Evolutionary conservation across 2,888 invertebrate species (phyloP).

Genomic region (Zaprionus lineosus): DNA sequence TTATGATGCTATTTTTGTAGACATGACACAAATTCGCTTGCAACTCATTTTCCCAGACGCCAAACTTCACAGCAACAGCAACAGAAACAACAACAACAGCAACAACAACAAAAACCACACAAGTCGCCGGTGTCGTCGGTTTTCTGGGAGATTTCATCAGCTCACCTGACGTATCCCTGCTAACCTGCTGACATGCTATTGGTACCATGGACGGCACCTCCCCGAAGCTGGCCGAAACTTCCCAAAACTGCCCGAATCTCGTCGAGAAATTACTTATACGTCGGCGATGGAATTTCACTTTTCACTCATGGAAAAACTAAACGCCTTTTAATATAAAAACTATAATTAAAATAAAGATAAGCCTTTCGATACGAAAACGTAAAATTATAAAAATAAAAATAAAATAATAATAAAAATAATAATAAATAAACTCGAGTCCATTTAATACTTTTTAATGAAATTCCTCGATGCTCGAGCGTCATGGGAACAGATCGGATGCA

Average conservation of each 20-base stretch:
- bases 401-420: slow-evolving; percentile 41
- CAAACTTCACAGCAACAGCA: not conserved
- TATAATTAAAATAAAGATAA: slow-evolving; percentile 19
- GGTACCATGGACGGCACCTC: slow-evolving; percentile 30
- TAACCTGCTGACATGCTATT: slow-evolving; percentile 73
- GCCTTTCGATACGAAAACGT: slow-evolving; percentile 2
- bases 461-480: slow-evolving; percentile 37
- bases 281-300: slow-evolving; percentile 64
- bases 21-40: slow-evolving; percentile 30
- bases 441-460: slow-evolving; percentile 69
- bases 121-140: slow-evolving; percentile 1
- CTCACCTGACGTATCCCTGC: slow-evolving; percentile 71
- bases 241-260: no score
- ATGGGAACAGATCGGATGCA: slow-evolving; percentile 56
- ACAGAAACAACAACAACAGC: slow-evolving; percentile 5
- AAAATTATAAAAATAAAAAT: slow-evolving; percentile 21
- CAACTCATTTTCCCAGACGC: slow-evolving; percentile 47
- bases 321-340: no score
- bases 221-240: slow-evolving; percentile 9
- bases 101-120: slow-evolving; percentile 2
- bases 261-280: slow-evolving; percentile 31
- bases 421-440: slow-evolving; percentile 48
- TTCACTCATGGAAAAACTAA: slow-evolving; percentile 61
- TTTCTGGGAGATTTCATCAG: slow-evolving; percentile 56
- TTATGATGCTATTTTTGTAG: slow-evolving; percentile 32